phyloP scores from a whole-genome alignment of 2,888 invertebrate species.

The Anaspis maculata region DNA sequence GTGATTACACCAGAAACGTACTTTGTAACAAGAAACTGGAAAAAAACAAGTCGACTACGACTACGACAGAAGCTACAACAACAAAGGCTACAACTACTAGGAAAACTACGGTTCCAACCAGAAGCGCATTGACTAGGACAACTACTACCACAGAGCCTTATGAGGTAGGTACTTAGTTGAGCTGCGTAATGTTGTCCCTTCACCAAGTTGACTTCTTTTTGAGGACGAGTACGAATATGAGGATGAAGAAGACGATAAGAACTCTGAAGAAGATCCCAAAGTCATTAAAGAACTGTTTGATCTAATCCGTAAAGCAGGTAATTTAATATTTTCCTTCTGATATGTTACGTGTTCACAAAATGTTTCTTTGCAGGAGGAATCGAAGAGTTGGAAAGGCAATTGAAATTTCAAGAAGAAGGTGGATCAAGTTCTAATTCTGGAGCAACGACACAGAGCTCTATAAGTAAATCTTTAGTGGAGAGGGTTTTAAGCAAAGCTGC shows the following conservation, averaged over 20 bases:
- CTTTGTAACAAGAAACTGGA: slow-evolving; percentile 61
- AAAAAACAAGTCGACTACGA: slow-evolving; percentile 40
- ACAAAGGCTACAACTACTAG: slow-evolving; percentile 41
- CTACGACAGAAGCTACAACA: slow-evolving; percentile 44
- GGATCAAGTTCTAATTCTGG: slow-evolving; percentile 41
- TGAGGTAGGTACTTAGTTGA: slow-evolving; percentile 11
- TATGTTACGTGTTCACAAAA: slow-evolving; percentile 7
- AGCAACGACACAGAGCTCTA: slow-evolving; percentile 54
- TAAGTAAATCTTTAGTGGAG: slow-evolving; percentile 70
- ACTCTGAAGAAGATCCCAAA: slow-evolving; percentile 61
- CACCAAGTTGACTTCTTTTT: too few relatives aligned
- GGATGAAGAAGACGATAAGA: slow-evolving; percentile 40
- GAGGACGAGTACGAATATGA: slow-evolving; percentile 43
- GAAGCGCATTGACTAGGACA: slow-evolving; percentile 27
- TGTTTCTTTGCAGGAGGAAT: slow-evolving; percentile 56
- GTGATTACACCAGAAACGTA: slow-evolving; percentile 86
- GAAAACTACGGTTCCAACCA: slow-evolving; percentile 39
- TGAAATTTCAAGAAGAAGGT: slow-evolving; percentile 49
- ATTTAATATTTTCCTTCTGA: too few relatives aligned
- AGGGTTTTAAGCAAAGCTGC: slow-evolving; percentile 52
- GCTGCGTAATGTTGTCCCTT: neutral
- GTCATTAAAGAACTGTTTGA: slow-evolving; percentile 78
- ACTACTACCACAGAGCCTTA: slow-evolving; percentile 35
- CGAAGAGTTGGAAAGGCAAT: slow-evolving; percentile 75
- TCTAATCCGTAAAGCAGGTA: slow-evolving; percentile 76